A percentile compares a stretch with the other conserved stretches of the same genome.
phyloP scores from a whole-genome alignment of 2,113 vertebrate species.

The Charadrius vociferus region DNA sequence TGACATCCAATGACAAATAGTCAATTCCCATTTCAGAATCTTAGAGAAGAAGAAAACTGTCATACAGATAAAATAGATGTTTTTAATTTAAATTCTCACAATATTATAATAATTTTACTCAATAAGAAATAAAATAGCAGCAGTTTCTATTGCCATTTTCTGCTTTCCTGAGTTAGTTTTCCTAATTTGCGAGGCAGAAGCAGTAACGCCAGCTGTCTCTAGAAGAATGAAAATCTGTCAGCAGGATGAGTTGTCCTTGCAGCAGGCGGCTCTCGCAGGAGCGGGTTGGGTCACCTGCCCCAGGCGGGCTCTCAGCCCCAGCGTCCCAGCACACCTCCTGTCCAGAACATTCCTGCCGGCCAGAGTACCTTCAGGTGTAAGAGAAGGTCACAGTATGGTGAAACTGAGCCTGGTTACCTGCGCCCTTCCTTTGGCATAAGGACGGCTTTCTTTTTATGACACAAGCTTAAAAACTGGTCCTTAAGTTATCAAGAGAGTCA shows the following conservation, averaged over 20 bases:
- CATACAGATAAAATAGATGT: not conserved
- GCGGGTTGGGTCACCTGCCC: not conserved
- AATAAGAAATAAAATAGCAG: not conserved
- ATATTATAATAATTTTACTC: not conserved
- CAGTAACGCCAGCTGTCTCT: not conserved
- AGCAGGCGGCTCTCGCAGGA: not conserved
- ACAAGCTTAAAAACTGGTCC: not conserved
- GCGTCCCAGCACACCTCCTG: not conserved
- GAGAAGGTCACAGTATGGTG: not conserved
- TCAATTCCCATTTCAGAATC: not conserved
- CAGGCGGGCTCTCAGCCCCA: not conserved
- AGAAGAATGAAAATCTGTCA: not conserved
- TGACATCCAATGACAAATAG: not conserved
- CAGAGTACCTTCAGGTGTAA: not conserved
- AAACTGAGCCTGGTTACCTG: not conserved
- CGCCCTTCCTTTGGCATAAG: not conserved
- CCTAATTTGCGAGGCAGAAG: not conserved
- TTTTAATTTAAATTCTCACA: not conserved
- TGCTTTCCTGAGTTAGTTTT: not conserved
- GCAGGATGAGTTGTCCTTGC: not conserved
- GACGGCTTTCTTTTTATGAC: not conserved
- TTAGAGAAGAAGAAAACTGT: not conserved
- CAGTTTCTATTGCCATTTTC: not conserved
- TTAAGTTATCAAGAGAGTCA: not conserved
- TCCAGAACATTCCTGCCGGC: not conserved